phyloP scores from a whole-genome alignment of 64 coral and sea anemone genomes.

The Actinia tenebrosa region DNA sequence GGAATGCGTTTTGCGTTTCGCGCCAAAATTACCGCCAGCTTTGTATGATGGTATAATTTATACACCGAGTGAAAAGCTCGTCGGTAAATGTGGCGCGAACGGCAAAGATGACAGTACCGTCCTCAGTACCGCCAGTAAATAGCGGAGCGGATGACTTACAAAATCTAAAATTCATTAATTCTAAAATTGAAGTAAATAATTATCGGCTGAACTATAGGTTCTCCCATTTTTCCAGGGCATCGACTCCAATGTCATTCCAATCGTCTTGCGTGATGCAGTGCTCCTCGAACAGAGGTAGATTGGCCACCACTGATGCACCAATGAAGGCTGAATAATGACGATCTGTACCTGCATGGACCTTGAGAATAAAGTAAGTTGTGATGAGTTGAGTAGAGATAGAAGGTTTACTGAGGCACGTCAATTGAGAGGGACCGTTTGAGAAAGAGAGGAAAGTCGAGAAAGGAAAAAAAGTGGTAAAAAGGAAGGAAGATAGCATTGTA shows the following conservation, averaged over 20 bases:
- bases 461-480: not conserved
- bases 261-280: conserved; percentile 66
- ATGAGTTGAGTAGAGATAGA: not conserved
- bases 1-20: too few relatives aligned
- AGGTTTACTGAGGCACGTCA: not conserved
- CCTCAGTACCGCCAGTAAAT: too few relatives aligned
- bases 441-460: not conserved
- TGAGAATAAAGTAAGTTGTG: not conserved
- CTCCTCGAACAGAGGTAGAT: conserved; percentile 75
- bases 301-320: conserved; percentile 83
- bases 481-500: too few relatives aligned
- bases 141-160: too few relatives aligned
- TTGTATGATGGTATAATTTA: too few relatives aligned
- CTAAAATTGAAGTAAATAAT: not conserved
- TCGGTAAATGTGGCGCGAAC: too few relatives aligned
- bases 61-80: too few relatives aligned
- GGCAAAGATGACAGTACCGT: too few relatives aligned
- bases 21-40: too few relatives aligned
- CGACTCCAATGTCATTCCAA: conserved; percentile 62
- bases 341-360: conserved; percentile 76
- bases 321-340: conserved; percentile 72
- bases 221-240: conserved; percentile 70
- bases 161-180: not conserved
- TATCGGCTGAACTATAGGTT: conserved; percentile 24
- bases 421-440: too few relatives aligned